Evolutionary conservation across 1,140 invertebrate genomes (phyloP).

Genomic region (Lepidurus couesii): DNA sequence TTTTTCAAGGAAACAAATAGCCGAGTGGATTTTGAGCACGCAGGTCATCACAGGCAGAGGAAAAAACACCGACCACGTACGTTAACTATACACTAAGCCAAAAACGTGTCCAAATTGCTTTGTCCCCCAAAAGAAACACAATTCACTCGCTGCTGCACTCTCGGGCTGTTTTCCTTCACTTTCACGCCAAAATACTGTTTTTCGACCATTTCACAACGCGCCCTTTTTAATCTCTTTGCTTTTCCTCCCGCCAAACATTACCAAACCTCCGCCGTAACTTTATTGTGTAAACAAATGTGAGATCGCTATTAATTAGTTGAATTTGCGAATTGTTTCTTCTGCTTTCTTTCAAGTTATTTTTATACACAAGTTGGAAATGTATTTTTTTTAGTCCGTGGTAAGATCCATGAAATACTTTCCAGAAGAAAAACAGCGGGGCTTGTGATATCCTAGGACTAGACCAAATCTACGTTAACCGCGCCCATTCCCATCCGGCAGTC

Average conservation of each 20-base stretch:
- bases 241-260: too few species aligned
- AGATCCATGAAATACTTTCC: neutral
- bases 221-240: too few species aligned
- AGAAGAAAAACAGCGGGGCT: neutral
- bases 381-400: neutral
- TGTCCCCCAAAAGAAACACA: neutral
- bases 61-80: conserved; percentile 15
- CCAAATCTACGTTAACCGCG: neutral
- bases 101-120: neutral
- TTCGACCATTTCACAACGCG: neutral
- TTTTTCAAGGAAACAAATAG: neutral
- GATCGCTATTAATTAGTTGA: conserved; percentile 15
- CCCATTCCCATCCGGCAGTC: neutral
- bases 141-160: neutral
- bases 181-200: neutral
- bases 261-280: neutral
- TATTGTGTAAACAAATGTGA: neutral
- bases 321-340: neutral
- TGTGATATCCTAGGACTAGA: conserved; percentile 1
- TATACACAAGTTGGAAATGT: neutral
- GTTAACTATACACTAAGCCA: neutral
- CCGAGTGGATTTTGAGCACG: conserved; percentile 14
- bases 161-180: neutral
- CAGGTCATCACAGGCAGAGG: conserved; percentile 17
- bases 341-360: too few species aligned